Conservation (phyloP, 2,113 vertebrate genomes). For the Elephas maximus region DNA sequence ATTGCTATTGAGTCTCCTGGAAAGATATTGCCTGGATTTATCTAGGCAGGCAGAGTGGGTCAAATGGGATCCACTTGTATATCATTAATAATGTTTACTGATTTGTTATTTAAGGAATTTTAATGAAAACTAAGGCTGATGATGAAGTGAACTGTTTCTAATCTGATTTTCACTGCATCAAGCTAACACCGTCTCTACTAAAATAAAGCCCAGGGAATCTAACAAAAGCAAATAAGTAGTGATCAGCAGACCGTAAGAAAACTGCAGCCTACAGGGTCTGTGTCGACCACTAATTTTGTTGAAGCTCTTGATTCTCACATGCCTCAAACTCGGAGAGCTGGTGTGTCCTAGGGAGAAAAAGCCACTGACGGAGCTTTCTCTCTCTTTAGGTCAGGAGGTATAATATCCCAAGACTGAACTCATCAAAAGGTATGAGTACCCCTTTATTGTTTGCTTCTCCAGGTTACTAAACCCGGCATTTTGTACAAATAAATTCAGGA, state of each 20-base stretch:
- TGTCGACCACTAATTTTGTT: conserved; percentile 63
- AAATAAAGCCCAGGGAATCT: conserved; percentile 77
- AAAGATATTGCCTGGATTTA: conserved; percentile 68
- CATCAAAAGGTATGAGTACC: neutral
- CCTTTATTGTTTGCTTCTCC: conserved; percentile 16
- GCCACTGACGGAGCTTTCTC: neutral
- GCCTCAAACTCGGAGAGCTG: neutral
- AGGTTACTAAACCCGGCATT: neutral
- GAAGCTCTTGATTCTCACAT: conserved; percentile 41
- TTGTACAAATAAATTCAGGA: conserved; percentile 17
- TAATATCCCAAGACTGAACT: conserved; percentile 30
- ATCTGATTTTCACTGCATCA: conserved; percentile 83
- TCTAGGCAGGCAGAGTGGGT: conserved; percentile 46
- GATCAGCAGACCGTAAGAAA: conserved; percentile 79
- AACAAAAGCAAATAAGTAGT: conserved; percentile 81
- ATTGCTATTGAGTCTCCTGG: conserved; percentile 65
- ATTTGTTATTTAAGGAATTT: conserved; percentile 85
- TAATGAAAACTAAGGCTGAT: conserved; percentile 85
- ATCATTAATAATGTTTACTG: conserved; percentile 75
- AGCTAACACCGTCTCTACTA: conserved; percentile 72
- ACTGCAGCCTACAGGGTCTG: neutral
- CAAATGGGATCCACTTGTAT: conserved; percentile 58
- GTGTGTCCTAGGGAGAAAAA: conserved; percentile 36
- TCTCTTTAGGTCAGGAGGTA: conserved; percentile 28
- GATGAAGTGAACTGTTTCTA: conserved; percentile 85